Base-by-base conservation (phyloP, 2,113 vertebrate species). In the Thalassarche chlororhynchos region DNA sequence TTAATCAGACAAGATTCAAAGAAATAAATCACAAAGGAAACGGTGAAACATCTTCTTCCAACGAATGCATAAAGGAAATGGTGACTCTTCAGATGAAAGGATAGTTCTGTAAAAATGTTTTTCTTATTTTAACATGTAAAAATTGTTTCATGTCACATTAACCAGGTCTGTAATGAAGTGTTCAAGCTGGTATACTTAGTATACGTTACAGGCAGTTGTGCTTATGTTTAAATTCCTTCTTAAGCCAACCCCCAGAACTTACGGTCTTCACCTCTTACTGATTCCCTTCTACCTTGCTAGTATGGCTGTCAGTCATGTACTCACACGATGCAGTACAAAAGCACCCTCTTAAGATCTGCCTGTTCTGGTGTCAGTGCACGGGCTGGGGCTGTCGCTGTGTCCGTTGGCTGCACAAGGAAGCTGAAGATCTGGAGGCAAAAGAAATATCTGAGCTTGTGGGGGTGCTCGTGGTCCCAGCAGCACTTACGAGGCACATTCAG, bases 1-100 rank as follows among this genome's bases (percentile, higher is more conserved):
- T 96, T 95, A 92, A 90, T 93, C 84, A 92, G 81, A 82, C 15
- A 65, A 77, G 78, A 94, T 68, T 85, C 78, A 66, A 61, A 77
- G 70, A 89, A 91, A 70, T 95, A 84, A 91, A 91, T 94, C 70
- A 93, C 54, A 82, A 65, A 84, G 42, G 40, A 87, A 91, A 82
- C 0, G 1, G n/a, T 55, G 60, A 86, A 87, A 81, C 5, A 5
- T 81, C 51, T 64, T 71, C 47, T 85, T 89, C 51, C 25, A 64
- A 38, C 5, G 10, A 84, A 78, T 84, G 20, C 28, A 29, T 55
- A 68, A 89, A 80, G 25, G 49, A 62, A 92, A 85, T 52, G 5
- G 20, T 36, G 61, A 71, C 15, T 71, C 38, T 68, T 89, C 47
- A 69, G 77, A 42, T 2, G 1, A 75, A 60, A 16, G 7, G 28